Base-by-base conservation (phyloP, 2,797 vertebrate genomes). In the Esox lucius region DNA sequence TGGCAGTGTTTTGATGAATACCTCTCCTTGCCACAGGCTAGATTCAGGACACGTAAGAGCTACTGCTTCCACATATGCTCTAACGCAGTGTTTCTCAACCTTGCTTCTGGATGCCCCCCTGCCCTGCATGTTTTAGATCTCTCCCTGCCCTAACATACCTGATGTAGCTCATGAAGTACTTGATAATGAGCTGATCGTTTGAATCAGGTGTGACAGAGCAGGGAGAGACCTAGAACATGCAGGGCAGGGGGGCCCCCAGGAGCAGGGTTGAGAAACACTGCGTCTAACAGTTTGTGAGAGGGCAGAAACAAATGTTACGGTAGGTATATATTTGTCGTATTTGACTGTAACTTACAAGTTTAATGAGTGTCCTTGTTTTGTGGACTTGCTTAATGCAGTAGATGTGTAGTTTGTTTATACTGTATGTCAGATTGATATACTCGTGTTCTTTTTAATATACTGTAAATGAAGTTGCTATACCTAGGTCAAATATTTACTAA, bases 321-420 rank as follows among this genome's bases (percentile, higher is more conserved):
- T 56, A 39, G 65, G 68, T 72, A 62, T 79, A 28, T 0, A 9
- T n/a, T n/a, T n/a, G n/a, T n/a, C n/a, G n/a, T 24, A 2, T 69
- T 7, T 70, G 2, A 39, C 15, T 68, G 9, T 75, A 15, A 68
- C 1, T 6, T 65, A 15, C 42, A 3, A 42, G 67, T 78, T 68
- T 17, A 71, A 75, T 11, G 65, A 62, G 73, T 67, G 71, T 73
- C 75, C 75, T 51, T 77, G 42, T 75, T 1, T 78, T 16, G 33
- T 26, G 74, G 61, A 81, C 24, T 53, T 72, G 70, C 24, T 56
- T 9, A n/a, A 56, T 56, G 19, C 53, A 56, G 51, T 53, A 22
- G n/a, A 56, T 56, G 0, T 22, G 53, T n/a, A 56, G 53, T 8
- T n/a, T 56, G 2, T 9, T 19, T n/a, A 56, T 56, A 22, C 53